A percentile compares a stretch with the other conserved stretches of the same genome.
These are phyloP conservation scores for Campoplex capitator DNA, from an alignment of 2,888 invertebrate species.

Conservation along the genomic window DNA sequence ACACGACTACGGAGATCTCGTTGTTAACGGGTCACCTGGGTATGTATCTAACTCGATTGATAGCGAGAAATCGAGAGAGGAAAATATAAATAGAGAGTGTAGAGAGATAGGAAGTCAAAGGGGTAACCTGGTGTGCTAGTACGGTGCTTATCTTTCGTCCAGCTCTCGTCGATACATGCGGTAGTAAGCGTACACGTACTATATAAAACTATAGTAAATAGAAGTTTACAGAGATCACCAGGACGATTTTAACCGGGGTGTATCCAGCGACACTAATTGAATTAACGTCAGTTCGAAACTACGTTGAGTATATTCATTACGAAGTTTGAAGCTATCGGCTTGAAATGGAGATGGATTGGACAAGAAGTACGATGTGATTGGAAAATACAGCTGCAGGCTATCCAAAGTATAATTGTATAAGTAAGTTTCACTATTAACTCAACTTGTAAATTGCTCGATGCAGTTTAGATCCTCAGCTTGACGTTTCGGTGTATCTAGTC, in stretches of 20 bases:
- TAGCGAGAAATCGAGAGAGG: background rate
- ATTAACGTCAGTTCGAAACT: constrained; percentile 53
- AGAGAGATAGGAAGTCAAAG: constrained; percentile 17
- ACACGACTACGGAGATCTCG: constrained; percentile 1
- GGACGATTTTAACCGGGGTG: constrained; percentile 28
- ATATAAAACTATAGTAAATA: constrained; percentile 9
- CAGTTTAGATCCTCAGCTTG: background rate
- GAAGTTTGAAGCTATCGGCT: constrained; percentile 23
- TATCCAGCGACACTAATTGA: constrained; percentile 39
- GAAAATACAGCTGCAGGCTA: background rate
- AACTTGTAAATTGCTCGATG: background rate
- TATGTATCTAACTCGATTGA: constrained; percentile 2
- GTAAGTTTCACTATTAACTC: background rate
- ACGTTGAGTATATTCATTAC: constrained; percentile 38
- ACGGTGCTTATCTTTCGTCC: background rate
- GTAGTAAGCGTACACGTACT: constrained; percentile 10
- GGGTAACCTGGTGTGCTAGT: background rate
- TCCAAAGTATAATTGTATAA: background rate
- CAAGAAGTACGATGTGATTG: background rate
- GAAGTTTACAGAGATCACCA: constrained; percentile 20
- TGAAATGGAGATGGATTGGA: constrained; percentile 31
- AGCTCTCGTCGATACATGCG: background rate
- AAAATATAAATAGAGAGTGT: background rate
- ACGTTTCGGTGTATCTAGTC: background rate
- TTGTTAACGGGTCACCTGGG: constrained; percentile 33